Conservation (phyloP, 2,888 invertebrate species). For the Iselma pallidipennis region DNA sequence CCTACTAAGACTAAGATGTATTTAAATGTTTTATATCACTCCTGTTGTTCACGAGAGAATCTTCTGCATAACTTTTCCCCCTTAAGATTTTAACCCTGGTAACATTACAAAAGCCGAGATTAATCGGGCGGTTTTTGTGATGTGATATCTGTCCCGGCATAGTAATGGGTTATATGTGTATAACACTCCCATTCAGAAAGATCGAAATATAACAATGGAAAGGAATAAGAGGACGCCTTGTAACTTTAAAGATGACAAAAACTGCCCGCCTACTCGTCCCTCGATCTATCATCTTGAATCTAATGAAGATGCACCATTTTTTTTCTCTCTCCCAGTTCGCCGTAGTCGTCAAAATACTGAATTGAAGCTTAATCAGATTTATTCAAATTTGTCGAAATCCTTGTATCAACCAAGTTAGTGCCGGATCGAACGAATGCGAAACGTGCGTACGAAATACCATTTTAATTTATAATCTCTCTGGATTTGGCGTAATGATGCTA, state of each 20-base stretch:
- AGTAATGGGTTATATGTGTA: conserved; percentile 7
- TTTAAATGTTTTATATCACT: background rate
- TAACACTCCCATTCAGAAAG: background rate
- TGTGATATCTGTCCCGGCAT: conserved; percentile 21
- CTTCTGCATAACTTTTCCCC: background rate
- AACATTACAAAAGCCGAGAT: conserved; percentile 24
- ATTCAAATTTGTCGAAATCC: conserved; percentile 16
- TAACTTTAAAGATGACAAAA: conserved; percentile 13
- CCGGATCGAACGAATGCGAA: conserved; percentile 19
- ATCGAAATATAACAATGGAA: conserved; percentile 19
- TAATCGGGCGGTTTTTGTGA: conserved; percentile 25
- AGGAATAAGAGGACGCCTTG: conserved; percentile 21
- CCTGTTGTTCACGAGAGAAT: background rate
- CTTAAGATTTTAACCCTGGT: background rate
- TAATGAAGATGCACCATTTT: background rate
- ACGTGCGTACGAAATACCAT: conserved; percentile 17
- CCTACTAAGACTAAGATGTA: background rate
- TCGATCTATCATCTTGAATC: background rate
- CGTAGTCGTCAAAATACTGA: background rate
- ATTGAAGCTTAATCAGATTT: conserved; percentile 18
- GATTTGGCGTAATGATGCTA: conserved; percentile 19
- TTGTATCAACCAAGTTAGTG: conserved; percentile 6
- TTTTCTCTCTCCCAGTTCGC: too few relatives aligned
- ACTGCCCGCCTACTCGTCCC: background rate
- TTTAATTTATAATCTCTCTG: conserved; percentile 28